These are phyloP conservation scores for Anarrhichthys ocellatus DNA, from an alignment of 2,113 vertebrate genomes.

Conservation along the genomic window DNA sequence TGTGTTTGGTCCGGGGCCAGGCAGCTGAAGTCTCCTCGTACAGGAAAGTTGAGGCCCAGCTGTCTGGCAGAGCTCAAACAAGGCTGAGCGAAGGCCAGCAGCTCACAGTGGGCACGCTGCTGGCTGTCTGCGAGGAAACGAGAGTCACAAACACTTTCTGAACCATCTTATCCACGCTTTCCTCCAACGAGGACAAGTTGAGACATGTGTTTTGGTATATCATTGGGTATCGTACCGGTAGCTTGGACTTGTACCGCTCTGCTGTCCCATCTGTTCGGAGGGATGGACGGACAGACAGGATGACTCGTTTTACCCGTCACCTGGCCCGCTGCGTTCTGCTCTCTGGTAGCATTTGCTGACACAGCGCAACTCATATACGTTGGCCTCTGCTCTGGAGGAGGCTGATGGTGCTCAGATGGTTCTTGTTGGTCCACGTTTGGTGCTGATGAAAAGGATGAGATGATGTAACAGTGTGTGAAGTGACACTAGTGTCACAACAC, in stretches of 20 bases:
- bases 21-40: slow-evolving; percentile 69
- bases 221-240: slow-evolving; percentile 53
- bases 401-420: slow-evolving; percentile 8
- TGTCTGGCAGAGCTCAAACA: slow-evolving; percentile 59
- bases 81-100: slow-evolving; percentile 66
- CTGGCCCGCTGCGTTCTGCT: slow-evolving; percentile 33
- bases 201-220: background rate
- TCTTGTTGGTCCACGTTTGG: slow-evolving; percentile 10
- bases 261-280: slow-evolving; percentile 41
- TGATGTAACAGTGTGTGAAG: background rate
- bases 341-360: slow-evolving; percentile 41
- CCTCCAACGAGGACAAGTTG: background rate
- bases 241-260: slow-evolving; percentile 68
- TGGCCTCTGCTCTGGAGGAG: slow-evolving; percentile 8
- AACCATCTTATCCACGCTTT: background rate
- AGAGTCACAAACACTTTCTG: background rate
- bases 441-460: slow-evolving; percentile 29
- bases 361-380: background rate
- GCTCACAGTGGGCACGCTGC: slow-evolving; percentile 71
- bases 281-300: background rate
- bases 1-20: slow-evolving; percentile 78
- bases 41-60: slow-evolving; percentile 61
- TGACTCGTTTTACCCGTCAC: background rate
- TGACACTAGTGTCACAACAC: background rate
- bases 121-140: slow-evolving; percentile 72